These are phyloP conservation scores for Malacoraja senta DNA, from an alignment of 2,797 vertebrate genomes.

Conservation along the genomic window DNA sequence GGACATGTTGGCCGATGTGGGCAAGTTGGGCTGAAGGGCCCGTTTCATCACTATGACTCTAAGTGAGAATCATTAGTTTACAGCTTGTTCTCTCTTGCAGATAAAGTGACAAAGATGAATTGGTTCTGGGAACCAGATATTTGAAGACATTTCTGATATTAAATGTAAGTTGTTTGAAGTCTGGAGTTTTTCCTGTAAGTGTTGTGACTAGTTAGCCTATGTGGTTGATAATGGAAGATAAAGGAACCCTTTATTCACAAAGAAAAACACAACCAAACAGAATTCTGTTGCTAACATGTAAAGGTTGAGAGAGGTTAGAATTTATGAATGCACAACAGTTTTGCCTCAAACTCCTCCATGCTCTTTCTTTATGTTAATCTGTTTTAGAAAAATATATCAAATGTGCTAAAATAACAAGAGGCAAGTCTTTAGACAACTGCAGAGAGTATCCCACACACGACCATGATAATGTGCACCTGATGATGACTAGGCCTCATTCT, in stretches of 20 bases:
- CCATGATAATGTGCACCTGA: background rate
- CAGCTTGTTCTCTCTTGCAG: background rate
- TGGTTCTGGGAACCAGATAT: background rate
- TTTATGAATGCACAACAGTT: background rate
- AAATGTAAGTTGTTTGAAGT: constrained; percentile 29
- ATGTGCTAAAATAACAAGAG: background rate
- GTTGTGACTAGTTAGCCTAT: background rate
- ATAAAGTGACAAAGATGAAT: constrained; percentile 28
- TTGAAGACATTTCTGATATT: background rate
- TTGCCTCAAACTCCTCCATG: background rate
- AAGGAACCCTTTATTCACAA: background rate
- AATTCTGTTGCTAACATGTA: background rate
- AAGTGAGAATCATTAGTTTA: background rate
- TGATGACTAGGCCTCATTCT: background rate
- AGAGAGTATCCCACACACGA: background rate
- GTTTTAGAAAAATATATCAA: background rate
- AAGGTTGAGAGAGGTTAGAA: background rate
- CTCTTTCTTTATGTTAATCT: background rate
- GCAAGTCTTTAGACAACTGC: background rate
- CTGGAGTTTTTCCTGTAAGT: constrained; percentile 18
- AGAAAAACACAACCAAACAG: background rate
- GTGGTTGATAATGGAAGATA: background rate
- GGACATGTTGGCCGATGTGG: no score
- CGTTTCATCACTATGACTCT: no score
- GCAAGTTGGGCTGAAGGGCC: no score